These are phyloP conservation scores for Pheosia tremula DNA, from an alignment of 2,888 invertebrate genomes.

Conservation along the genomic window DNA sequence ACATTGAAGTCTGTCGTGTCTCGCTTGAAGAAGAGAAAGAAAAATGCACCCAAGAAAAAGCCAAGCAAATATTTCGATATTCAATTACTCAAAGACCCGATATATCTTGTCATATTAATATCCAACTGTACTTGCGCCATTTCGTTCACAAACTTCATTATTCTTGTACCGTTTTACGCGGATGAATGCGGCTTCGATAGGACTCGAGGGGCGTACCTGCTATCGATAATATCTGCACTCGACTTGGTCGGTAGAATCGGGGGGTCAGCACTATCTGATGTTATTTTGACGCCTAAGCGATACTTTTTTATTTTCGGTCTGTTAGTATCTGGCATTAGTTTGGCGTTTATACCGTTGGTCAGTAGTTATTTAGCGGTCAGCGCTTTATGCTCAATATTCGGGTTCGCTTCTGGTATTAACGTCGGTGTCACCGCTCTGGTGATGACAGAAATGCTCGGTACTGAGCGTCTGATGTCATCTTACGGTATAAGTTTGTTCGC, in stretches of 20 bases:
- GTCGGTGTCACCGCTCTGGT: constrained; percentile 94
- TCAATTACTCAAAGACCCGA: constrained; percentile 89
- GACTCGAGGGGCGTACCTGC: constrained; percentile 87
- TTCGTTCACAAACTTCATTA: constrained; percentile 94
- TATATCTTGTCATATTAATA: constrained; percentile 92
- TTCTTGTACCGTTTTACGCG: constrained; percentile 91
- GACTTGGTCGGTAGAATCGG: constrained; percentile 94
- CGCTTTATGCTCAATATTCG: constrained; percentile 90
- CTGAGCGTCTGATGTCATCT: constrained; percentile 92
- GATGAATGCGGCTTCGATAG: constrained; percentile 88
- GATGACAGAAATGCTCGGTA: constrained; percentile 94
- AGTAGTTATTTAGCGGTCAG: constrained; percentile 86
- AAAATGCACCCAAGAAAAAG: constrained; percentile 65
- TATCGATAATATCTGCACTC: constrained; percentile 92
- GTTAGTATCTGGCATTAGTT: constrained; percentile 89
- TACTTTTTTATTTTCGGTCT: constrained; percentile 93
- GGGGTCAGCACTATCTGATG: constrained; percentile 92
- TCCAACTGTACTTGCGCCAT: constrained; percentile 95
- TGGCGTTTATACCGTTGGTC: constrained; percentile 89
- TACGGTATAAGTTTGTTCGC: constrained; percentile 94
- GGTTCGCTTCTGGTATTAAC: constrained; percentile 92
- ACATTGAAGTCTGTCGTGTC: constrained; percentile 88
- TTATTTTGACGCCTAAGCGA: constrained; percentile 90
- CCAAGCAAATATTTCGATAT: constrained; percentile 90
- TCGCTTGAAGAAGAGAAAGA: constrained; percentile 58